Percentiles rank a stretch among this genome's conserved stretches.
Conservation (phyloP, 2,888 invertebrate genomes). For the Melitaea athalia region DNA sequence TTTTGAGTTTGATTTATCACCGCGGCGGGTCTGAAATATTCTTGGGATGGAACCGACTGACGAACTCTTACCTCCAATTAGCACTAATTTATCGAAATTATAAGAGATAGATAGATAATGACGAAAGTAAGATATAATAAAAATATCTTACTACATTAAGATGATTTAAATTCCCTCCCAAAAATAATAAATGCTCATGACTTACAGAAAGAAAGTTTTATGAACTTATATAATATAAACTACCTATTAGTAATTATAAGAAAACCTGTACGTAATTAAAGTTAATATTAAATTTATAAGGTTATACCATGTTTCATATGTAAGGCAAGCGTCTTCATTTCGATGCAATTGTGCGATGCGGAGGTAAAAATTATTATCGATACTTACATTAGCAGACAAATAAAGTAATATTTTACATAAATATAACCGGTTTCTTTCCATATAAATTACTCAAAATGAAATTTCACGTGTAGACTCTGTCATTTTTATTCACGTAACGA, state of each 20-base stretch:
- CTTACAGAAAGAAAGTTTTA: slow-evolving; percentile 5
- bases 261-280: not conserved
- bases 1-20: slow-evolving; percentile 83
- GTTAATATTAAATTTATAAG: not conserved
- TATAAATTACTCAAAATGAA: slow-evolving; percentile 13
- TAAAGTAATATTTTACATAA: not conserved
- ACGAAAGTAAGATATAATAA: slow-evolving; percentile 18
- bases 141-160: not conserved
- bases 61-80: slow-evolving; percentile 79
- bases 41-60: slow-evolving; percentile 76
- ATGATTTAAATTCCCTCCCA: not conserved
- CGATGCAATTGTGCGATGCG: not conserved
- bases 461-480: slow-evolving; percentile 15
- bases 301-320: not conserved
- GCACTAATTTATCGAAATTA: slow-evolving; percentile 72
- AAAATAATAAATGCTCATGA: not conserved
- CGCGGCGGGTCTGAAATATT: slow-evolving; percentile 79
- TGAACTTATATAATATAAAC: not conserved
- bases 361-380: slow-evolving; percentile 9
- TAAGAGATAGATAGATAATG: slow-evolving; percentile 33
- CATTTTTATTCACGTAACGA: slow-evolving; percentile 41
- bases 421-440: slow-evolving; percentile 7
- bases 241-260: no score
- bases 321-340: not conserved
- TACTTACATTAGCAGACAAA: slow-evolving; percentile 11